A percentile compares a stretch with the other conserved stretches of the same genome.
These are phyloP conservation scores for Ctenosaura bakeri DNA, from an alignment of 2,797 vertebrate genomes.

Conservation along the genomic window DNA sequence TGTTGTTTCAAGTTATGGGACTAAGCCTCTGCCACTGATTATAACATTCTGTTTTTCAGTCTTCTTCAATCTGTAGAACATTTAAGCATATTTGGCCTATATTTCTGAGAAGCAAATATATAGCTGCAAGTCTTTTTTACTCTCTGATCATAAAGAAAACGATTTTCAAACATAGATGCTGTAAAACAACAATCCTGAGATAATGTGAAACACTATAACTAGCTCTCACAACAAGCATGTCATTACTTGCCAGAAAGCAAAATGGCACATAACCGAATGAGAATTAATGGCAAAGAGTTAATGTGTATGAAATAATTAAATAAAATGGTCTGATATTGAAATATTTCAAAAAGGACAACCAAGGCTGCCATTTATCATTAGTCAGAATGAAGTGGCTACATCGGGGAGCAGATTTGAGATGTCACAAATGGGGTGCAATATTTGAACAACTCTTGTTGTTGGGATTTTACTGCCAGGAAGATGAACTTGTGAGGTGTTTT, in stretches of 20 bases:
- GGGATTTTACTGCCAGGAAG: background rate
- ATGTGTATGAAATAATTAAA: background rate
- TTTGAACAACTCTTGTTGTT: background rate
- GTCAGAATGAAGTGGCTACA: background rate
- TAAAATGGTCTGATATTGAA: background rate
- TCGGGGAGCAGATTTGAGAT: background rate
- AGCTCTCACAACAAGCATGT: background rate
- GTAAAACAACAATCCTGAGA: slow-evolving; percentile 46
- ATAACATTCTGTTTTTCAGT: background rate
- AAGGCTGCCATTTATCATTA: background rate
- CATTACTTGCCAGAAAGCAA: background rate
- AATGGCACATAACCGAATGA: background rate
- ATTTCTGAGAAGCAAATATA: slow-evolving; percentile 39
- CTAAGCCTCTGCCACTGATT: background rate
- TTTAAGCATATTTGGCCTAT: slow-evolving; percentile 36
- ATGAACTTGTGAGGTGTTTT: background rate
- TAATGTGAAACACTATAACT: background rate
- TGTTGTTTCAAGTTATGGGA: background rate
- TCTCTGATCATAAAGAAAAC: slow-evolving; percentile 68
- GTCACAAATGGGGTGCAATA: background rate
- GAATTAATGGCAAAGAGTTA: background rate
- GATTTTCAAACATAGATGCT: slow-evolving; percentile 58
- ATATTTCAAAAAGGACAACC: background rate
- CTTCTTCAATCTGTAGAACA: slow-evolving; percentile 23
- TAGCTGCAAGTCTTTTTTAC: slow-evolving; percentile 60